These are phyloP conservation scores for Muscina levida DNA, from an alignment of 2,888 invertebrate species.

Conservation along the genomic window DNA sequence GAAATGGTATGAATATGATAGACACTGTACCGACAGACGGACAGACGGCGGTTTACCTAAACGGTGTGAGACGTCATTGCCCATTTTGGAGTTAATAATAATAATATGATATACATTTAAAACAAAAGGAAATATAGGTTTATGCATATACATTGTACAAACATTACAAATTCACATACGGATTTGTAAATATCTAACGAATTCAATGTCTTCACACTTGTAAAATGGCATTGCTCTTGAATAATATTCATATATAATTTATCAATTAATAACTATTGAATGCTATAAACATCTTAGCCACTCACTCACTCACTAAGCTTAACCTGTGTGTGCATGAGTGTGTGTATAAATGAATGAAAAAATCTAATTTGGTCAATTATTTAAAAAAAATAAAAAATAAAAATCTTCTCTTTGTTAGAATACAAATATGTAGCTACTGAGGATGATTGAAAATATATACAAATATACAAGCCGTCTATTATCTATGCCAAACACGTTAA, in stretches of 20 bases:
- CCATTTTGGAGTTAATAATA: neutral
- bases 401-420: constrained; percentile 18
- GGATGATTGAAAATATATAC: neutral
- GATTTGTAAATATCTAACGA: no score
- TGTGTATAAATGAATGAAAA: neutral
- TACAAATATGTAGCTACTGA: neutral
- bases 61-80: neutral
- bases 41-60: neutral
- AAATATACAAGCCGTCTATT: neutral
- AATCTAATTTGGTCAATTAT: neutral
- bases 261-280: no score
- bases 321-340: no score
- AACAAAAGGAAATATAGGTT: no score
- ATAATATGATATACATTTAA: no score
- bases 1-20: no score
- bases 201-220: neutral
- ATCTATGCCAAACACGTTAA: constrained; percentile 51
- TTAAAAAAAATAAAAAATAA: no score
- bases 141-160: no score
- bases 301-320: neutral
- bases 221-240: neutral
- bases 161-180: no score
- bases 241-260: no score
- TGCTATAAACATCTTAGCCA: neutral
- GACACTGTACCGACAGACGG: no score